These are phyloP conservation scores for Drosophila nigricruria DNA, from an alignment of 2,888 invertebrate genomes.

Conservation along the genomic window DNA sequence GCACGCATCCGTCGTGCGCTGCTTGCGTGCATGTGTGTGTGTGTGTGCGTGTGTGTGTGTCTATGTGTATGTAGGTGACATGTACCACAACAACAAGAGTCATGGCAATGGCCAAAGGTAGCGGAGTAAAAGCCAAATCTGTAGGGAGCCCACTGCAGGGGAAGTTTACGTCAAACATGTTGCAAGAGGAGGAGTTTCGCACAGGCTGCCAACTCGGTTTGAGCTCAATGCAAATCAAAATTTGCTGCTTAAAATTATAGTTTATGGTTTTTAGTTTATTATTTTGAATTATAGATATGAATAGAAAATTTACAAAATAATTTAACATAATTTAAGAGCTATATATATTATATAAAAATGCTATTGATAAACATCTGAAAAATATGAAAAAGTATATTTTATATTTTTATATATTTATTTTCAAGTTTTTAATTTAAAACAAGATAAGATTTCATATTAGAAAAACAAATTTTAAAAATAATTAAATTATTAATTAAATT, in stretches of 20 bases:
- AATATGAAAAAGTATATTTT: not conserved
- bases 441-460: no score
- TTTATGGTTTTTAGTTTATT: not conserved
- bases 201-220: not conserved
- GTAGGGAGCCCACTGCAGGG: constrained; percentile 72
- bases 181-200: constrained; percentile 78
- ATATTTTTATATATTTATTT: no score
- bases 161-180: constrained; percentile 80
- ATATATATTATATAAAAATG: no score
- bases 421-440: no score
- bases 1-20: constrained; percentile 60
- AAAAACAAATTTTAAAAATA: no score
- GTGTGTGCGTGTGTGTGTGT: constrained; percentile 13
- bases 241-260: not conserved
- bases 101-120: constrained; percentile 71
- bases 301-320: not conserved
- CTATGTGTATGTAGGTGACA: constrained; percentile 76
- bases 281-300: not conserved
- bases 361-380: not conserved
- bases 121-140: constrained; percentile 70
- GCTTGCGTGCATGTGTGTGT: constrained; percentile 2
- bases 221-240: not conserved
- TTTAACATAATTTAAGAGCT: not conserved
- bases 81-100: constrained; percentile 66
- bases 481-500: no score